These are phyloP conservation scores for Drosophila lutescens DNA, from an alignment of 2,888 invertebrate genomes.

Conservation along the genomic window DNA sequence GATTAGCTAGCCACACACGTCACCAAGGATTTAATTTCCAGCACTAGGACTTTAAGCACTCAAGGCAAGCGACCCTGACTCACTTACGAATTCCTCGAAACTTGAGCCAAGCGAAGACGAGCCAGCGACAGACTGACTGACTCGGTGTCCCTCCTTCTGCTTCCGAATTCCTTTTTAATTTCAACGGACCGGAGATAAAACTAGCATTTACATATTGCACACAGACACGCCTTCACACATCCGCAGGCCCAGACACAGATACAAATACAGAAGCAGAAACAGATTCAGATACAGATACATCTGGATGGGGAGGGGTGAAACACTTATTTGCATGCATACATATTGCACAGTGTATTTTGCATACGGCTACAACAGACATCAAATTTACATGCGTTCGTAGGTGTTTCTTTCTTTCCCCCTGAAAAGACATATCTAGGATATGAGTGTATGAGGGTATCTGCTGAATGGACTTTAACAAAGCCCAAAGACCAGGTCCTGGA, in stretches of 20 bases:
- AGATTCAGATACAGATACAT: constrained; percentile 22
- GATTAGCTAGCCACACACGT: constrained; percentile 19
- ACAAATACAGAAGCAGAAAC: constrained; percentile 1
- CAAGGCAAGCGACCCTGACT: constrained; percentile 25
- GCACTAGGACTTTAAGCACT: constrained; percentile 24
- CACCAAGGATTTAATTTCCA: constrained; percentile 9
- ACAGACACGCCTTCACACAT: constrained; percentile 26
- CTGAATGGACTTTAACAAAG: constrained; percentile 22
- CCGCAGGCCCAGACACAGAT: constrained; percentile 10
- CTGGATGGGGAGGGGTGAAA: constrained; percentile 6
- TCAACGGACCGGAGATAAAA: constrained; percentile 45
- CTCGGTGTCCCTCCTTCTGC: constrained; percentile 20
- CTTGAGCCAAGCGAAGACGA: constrained; percentile 19
- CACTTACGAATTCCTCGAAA: constrained; percentile 21
- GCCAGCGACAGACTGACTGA: constrained; percentile 24
- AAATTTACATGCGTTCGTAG: constrained; percentile 44
- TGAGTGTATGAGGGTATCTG: constrained; percentile 8
- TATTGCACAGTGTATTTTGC: constrained; percentile 35
- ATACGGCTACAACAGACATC: constrained; percentile 38
- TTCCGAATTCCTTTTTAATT: constrained; percentile 45
- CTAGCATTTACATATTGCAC: constrained; percentile 61
- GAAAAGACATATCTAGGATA: neutral
- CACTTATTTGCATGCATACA: constrained; percentile 45
- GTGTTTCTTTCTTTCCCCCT: constrained; percentile 11
- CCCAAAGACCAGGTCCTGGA: constrained; percentile 11